These are phyloP conservation scores for Troides aeacus DNA, from an alignment of 2,888 invertebrate genomes.

Conservation along the genomic window DNA sequence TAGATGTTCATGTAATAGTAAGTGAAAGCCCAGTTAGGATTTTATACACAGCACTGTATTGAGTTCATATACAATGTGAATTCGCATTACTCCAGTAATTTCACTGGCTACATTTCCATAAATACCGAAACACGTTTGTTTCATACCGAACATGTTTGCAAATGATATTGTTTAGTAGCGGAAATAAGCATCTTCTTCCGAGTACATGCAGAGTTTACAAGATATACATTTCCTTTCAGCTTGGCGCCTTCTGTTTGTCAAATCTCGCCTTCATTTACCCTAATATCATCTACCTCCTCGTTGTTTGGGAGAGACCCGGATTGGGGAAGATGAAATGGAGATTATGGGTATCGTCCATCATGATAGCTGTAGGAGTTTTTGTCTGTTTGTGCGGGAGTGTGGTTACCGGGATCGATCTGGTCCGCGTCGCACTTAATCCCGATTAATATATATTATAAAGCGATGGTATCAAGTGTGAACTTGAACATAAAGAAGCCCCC, in stretches of 20 bases:
- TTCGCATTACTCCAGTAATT: no score
- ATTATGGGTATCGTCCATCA: slow-evolving; percentile 55
- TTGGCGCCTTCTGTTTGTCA: slow-evolving; percentile 69
- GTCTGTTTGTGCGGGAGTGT: slow-evolving; percentile 52
- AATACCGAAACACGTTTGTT: no score
- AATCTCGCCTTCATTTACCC: slow-evolving; percentile 74
- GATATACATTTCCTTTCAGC: slow-evolving; percentile 50
- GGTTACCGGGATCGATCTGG: slow-evolving; percentile 44
- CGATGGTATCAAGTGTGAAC: no score
- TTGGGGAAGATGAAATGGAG: slow-evolving; percentile 61
- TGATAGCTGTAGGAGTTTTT: slow-evolving; percentile 51
- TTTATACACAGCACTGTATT: no score
- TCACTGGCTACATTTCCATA: no score
- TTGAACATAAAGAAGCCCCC: no score
- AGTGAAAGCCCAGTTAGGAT: no score
- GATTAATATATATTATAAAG: no score
- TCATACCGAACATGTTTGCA: no score
- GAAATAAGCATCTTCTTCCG: not conserved
- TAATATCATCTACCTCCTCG: slow-evolving; percentile 62
- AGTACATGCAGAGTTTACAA: not conserved
- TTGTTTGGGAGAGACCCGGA: slow-evolving; percentile 65
- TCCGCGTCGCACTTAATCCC: not conserved
- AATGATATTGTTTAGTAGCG: no score
- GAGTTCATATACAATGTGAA: no score
- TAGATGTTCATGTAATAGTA: no score